Evolutionary conservation across 2,888 invertebrate species (phyloP).

Genomic region (Venustoraphidia nigricollis): DNA sequence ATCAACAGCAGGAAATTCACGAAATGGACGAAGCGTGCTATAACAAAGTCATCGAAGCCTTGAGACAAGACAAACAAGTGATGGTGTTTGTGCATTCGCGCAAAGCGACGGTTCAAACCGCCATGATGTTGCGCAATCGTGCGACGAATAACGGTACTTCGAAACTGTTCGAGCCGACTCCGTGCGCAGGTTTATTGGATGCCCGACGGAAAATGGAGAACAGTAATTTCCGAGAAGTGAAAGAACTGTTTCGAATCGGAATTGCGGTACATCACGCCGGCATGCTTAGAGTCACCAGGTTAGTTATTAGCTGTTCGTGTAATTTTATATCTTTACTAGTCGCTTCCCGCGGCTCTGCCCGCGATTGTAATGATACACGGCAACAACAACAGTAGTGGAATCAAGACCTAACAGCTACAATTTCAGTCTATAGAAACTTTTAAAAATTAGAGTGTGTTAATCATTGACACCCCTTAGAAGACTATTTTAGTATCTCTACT

Average conservation of each 20-base stretch:
- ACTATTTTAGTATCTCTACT: too few species aligned
- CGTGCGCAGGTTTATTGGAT: conserved; percentile 42
- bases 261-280: conserved; percentile 96
- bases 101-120: conserved; percentile 86
- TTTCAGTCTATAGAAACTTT: too few species aligned
- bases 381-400: too few species aligned
- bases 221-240: conserved; percentile 66
- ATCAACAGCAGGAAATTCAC: conserved; percentile 62
- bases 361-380: too few species aligned
- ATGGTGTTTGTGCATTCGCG: conserved; percentile 99
- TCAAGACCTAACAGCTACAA: too few species aligned
- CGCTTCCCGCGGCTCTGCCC: too few species aligned
- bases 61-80: conserved; percentile 82
- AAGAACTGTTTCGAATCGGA: conserved; percentile 72
- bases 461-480: too few species aligned
- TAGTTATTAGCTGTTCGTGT: conserved; percentile 12
- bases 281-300: conserved; percentile 76
- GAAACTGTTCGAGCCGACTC: conserved; percentile 50
- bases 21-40: conserved; percentile 89
- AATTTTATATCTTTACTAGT: too few species aligned
- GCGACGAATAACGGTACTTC: conserved; percentile 62
- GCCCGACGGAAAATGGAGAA: conserved; percentile 54
- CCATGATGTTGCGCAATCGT: conserved; percentile 65
- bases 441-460: too few species aligned
- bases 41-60: conserved; percentile 73